Conservation (phyloP, 2,888 invertebrate genomes). For the Sipunculus nudus region DNA sequence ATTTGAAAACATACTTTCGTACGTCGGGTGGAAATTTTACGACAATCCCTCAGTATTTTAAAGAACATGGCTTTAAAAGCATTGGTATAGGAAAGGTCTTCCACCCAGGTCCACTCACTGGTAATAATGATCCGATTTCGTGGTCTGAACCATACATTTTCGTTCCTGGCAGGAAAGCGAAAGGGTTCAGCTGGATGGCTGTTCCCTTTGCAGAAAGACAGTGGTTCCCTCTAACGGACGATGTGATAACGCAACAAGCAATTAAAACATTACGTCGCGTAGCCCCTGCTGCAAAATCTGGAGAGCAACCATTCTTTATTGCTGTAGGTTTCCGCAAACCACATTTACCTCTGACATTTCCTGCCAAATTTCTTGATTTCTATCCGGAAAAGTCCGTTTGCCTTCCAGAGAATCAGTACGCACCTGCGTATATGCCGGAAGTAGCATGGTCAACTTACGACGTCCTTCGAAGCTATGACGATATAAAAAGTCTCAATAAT, state of each 20-base stretch:
- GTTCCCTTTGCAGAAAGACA: constrained; percentile 31
- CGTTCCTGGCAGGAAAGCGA: constrained; percentile 23
- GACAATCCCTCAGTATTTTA: constrained; percentile 32
- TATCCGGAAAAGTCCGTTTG: constrained; percentile 25
- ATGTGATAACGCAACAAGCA: constrained; percentile 26
- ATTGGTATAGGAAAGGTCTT: constrained; percentile 31
- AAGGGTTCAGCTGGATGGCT: constrained; percentile 43
- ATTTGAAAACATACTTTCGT: no score
- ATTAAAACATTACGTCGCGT: constrained; percentile 18
- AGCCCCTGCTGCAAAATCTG: constrained; percentile 9
- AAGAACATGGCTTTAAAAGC: constrained; percentile 24
- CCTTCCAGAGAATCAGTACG: constrained; percentile 43
- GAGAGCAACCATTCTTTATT: constrained; percentile 38
- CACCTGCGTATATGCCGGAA: constrained; percentile 43
- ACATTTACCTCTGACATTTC: constrained; percentile 41
- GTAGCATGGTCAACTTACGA: constrained; percentile 45
- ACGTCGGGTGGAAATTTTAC: constrained; percentile 26
- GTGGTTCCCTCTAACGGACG: constrained; percentile 32
- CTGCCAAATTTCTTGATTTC: constrained; percentile 27
- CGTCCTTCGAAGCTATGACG: constrained; percentile 41
- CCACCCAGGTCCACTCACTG: constrained; percentile 26
- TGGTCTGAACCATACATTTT: constrained; percentile 44
- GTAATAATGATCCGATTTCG: constrained; percentile 70
- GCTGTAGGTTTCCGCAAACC: constrained; percentile 43
- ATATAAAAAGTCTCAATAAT: constrained; percentile 35